Evolutionary conservation across 2,888 invertebrate species (phyloP).

Genomic region (Nephrotoma appendiculata): DNA sequence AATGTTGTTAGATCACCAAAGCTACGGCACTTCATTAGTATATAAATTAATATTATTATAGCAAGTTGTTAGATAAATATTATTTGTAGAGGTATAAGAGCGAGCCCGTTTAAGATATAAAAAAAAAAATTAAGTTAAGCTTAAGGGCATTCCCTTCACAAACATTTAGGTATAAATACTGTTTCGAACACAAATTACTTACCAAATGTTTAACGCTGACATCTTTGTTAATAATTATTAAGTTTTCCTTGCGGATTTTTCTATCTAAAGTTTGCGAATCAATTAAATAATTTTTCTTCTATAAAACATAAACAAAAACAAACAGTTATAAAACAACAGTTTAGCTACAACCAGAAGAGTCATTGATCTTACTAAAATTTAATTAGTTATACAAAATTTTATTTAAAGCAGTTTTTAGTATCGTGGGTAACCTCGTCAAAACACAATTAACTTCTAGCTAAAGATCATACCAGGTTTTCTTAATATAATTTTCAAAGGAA

Average conservation of each 20-base stretch:
- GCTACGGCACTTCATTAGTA: conserved; percentile 15
- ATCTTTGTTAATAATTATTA: conserved; percentile 9
- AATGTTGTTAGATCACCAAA: conserved; percentile 17
- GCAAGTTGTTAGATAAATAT: not conserved
- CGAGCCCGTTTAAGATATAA: not conserved
- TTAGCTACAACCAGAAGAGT: not conserved
- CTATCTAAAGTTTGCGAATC: not conserved
- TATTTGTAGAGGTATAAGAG: no score
- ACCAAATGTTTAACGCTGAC: conserved; percentile 17
- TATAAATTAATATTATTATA: not conserved
- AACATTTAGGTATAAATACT: not conserved
- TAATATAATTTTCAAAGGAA: no score
- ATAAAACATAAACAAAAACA: not conserved
- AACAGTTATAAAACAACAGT: not conserved
- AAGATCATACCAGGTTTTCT: no score
- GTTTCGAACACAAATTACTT: conserved; percentile 5
- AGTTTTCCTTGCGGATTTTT: not conserved
- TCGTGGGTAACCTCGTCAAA: no score
- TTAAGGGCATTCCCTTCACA: not conserved
- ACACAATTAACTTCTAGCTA: no score
- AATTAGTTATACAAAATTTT: no score
- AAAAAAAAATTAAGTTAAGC: not conserved
- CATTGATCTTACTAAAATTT: not conserved
- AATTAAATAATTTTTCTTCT: not conserved
- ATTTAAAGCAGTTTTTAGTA: no score